A percentile compares a stretch with the other conserved stretches of the same genome.
phyloP scores from a whole-genome alignment of 2,797 vertebrate species.

The Megalops cyprinoides region DNA sequence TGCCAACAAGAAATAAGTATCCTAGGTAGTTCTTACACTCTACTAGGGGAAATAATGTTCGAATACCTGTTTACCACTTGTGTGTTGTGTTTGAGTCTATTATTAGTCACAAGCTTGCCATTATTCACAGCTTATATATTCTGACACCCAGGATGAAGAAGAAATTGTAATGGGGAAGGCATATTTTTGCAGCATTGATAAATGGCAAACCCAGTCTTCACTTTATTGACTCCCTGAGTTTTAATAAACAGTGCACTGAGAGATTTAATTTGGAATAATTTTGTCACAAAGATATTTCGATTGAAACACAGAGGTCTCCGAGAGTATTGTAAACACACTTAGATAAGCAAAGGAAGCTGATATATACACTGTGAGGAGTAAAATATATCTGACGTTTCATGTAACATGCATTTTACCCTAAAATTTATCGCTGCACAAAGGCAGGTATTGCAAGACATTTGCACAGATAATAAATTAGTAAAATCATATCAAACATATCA shows the following conservation, averaged over 20 bases:
- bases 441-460: not conserved
- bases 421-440: not conserved
- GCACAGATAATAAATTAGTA: not conserved
- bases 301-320: constrained; percentile 83
- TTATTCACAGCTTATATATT: constrained; percentile 32
- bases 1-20: not conserved
- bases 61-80: not conserved
- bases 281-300: constrained; percentile 86
- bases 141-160: constrained; percentile 68
- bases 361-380: not conserved
- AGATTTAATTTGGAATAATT: constrained; percentile 89
- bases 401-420: not conserved
- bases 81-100: constrained; percentile 17
- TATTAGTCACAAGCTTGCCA: constrained; percentile 21
- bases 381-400: not conserved
- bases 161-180: constrained; percentile 66
- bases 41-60: not conserved
- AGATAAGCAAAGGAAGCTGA: constrained; percentile 13
- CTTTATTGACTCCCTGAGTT: constrained; percentile 85
- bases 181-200: constrained; percentile 76
- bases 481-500: not conserved
- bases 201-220: constrained; percentile 78
- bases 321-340: constrained; percentile 82
- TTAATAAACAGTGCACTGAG: constrained; percentile 85
- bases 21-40: not conserved